Base-by-base conservation (phyloP, 2,888 invertebrate genomes). In the Drosophila recens region DNA sequence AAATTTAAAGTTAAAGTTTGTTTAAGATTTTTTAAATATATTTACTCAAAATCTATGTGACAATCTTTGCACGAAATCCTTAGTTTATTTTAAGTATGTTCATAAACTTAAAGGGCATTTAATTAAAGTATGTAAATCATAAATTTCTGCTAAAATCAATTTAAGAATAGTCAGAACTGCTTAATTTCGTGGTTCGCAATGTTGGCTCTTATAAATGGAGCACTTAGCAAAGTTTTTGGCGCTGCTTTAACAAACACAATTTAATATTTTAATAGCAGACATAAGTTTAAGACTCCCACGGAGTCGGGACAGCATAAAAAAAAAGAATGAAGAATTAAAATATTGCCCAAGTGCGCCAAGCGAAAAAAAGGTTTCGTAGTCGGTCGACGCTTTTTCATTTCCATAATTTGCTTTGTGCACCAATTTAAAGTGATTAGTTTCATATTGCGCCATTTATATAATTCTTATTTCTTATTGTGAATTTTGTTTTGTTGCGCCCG, bases 341-440 rank as follows among this genome's bases (percentile, higher is more conserved):
- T 52, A 23, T 33, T 34, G 10, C 34, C 43, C 45, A 43, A 53
- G 38, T 23, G 40, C 51, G n/a, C 9, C 11, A 13, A 56, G 53
- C 15, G 36, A 36, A 38, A 38, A 64, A 78, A 82, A 72, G 77
- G 83, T 75, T 82, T 79, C 40, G 27, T 33, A 59, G 58, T 54
- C 34, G 57, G 20, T 57, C 38, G 58, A 45, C 56, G 56, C 56
- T 65, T 73, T 79, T 72, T 79, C 75, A 71, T 82, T 71, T 72
- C 67, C 82, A 75, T 72, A 72, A 82, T 77, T 75, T 67, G 73
- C 83, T 72, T 87, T 85, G 80, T 71, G 71, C 71, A 74, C 73
- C 88, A 87, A 86, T 86, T 87, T 89, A 85, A 87, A 79, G 75
- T 87, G 90, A 87, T 86, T 88, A 86, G 86, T 80, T 80, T 87